These are phyloP conservation scores for Ophion costatus DNA, from an alignment of 2,888 invertebrate species.

Conservation along the genomic window DNA sequence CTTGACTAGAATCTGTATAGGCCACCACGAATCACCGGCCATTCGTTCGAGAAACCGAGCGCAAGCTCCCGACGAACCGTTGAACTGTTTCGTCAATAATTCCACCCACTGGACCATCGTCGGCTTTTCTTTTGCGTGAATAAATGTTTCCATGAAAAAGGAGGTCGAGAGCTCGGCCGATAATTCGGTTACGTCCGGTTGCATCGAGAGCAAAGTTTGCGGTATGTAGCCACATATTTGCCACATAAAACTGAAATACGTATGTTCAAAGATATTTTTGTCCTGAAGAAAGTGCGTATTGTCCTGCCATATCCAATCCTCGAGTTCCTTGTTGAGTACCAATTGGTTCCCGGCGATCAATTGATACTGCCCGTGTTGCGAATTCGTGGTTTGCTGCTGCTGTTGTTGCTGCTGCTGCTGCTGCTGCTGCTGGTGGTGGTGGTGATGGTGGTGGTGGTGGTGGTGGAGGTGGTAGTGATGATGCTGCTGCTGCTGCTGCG, in stretches of 20 bases:
- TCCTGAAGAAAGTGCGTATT: slow-evolving; percentile 98
- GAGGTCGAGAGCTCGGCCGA: slow-evolving; percentile 95
- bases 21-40: slow-evolving; percentile 98
- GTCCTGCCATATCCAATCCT: slow-evolving; percentile 99
- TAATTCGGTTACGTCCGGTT: slow-evolving; percentile 92
- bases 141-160: slow-evolving; percentile 98
- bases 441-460: slow-evolving; percentile 44
- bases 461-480: slow-evolving; percentile 38
- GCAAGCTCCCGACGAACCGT: slow-evolving; percentile 94
- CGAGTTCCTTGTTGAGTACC: slow-evolving; percentile 91
- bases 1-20: slow-evolving; percentile 95
- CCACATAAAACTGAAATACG: slow-evolving; percentile 98
- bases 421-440: slow-evolving; percentile 36
- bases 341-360: slow-evolving; percentile 78
- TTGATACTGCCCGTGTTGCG: slow-evolving; percentile 51
- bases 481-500: not conserved
- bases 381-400: slow-evolving; percentile 54
- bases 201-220: slow-evolving; percentile 91
- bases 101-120: slow-evolving; percentile 99
- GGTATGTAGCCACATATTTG: slow-evolving; percentile 98
- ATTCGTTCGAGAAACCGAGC: slow-evolving; percentile 97
- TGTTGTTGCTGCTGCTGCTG: slow-evolving; percentile 13
- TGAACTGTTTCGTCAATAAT: slow-evolving; percentile 96
- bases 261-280: slow-evolving; percentile 97
- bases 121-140: slow-evolving; percentile 98